Evolutionary conservation across 2,113 vertebrate genomes (phyloP).

Genomic region (Rafetus swinhoei): DNA sequence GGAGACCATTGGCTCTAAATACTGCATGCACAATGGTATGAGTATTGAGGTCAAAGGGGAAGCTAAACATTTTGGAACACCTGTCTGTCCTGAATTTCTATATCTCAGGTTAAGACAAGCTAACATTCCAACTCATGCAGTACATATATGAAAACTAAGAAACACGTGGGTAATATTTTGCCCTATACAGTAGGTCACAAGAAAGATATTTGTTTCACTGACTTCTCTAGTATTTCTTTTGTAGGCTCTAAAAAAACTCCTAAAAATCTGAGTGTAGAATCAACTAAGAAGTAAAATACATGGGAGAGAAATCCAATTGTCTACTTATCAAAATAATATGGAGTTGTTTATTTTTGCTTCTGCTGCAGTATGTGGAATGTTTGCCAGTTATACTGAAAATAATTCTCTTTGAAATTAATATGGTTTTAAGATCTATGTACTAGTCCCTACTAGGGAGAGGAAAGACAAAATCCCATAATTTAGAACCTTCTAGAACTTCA

Average conservation of each 20-base stretch:
- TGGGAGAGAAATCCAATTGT: neutral
- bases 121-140: rapidly evolving
- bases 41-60: neutral
- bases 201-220: neutral
- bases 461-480: neutral
- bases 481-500: neutral
- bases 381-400: neutral
- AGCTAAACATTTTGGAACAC: neutral
- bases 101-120: neutral
- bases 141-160: rapidly evolving
- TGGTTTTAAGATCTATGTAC: neutral
- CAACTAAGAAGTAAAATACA: neutral
- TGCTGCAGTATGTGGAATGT: neutral
- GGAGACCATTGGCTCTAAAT: neutral
- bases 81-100: neutral
- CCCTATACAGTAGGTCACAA: neutral
- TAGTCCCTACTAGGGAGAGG: neutral
- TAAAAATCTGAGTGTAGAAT: neutral
- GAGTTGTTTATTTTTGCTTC: neutral
- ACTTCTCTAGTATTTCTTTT: neutral
- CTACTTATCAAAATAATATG: neutral
- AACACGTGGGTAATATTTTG: neutral
- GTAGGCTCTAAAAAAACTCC: neutral
- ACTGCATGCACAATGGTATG: neutral
- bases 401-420: neutral